A percentile compares a stretch with the other conserved stretches of the same genome.
These are phyloP conservation scores for Enteromius paludinosus DNA, from an alignment of 2,797 vertebrate genomes.

Conservation along the genomic window DNA sequence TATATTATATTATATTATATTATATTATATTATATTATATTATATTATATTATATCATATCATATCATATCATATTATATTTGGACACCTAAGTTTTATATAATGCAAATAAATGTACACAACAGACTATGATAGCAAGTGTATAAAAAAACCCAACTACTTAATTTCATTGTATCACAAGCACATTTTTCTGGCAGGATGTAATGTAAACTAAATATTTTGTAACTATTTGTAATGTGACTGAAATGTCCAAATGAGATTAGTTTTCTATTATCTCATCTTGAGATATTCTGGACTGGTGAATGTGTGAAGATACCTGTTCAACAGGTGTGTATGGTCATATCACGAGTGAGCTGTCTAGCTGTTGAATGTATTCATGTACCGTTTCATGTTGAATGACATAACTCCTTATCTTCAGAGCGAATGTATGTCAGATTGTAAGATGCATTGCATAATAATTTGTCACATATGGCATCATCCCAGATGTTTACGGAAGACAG, in stretches of 20 bases:
- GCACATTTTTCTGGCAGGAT: not conserved
- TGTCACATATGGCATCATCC: constrained; percentile 35
- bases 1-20: too few relatives aligned
- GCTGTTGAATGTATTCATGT: constrained; percentile 3
- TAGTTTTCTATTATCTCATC: not conserved
- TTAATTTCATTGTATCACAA: not conserved
- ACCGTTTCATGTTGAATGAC: constrained; percentile 25
- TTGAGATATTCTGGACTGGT: not conserved
- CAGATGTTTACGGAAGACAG: constrained; percentile 43
- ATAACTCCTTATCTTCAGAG: constrained; percentile 6
- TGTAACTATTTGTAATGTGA: not conserved
- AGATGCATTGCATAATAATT: constrained; percentile 41
- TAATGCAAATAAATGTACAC: constrained; percentile 1
- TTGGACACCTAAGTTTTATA: not conserved
- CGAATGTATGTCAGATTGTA: constrained; percentile 25
- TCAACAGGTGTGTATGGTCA: not conserved
- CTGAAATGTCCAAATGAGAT: not conserved
- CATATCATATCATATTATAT: not conserved
- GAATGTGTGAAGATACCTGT: not conserved
- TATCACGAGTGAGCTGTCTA: not conserved
- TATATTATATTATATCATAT: not conserved
- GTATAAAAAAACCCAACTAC: too few relatives aligned
- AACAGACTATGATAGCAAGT: not conserved
- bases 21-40: not conserved
- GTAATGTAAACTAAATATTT: not conserved